Percentiles rank a stretch among this genome's conserved stretches.
Evolutionary conservation across 1,140 invertebrate species (phyloP).

Genomic region (Neelides sp.): DNA sequence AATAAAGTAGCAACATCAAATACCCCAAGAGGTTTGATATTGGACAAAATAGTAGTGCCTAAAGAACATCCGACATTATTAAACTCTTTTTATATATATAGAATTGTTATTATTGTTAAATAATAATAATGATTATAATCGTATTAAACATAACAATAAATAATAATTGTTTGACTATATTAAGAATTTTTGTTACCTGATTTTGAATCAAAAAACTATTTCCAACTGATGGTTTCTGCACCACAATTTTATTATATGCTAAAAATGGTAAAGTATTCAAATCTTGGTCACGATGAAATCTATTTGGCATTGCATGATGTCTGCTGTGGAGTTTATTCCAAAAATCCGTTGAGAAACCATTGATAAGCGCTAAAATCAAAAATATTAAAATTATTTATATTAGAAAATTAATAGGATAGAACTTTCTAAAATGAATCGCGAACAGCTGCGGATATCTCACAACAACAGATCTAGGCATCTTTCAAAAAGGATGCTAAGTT

Average conservation of each 20-base stretch:
- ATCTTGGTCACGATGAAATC: background rate
- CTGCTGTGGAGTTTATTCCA: background rate
- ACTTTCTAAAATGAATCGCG: too few species aligned
- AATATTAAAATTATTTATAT: too few species aligned
- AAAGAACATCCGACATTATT: background rate
- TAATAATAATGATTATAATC: background rate
- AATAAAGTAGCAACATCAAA: background rate
- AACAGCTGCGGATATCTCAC: too few species aligned
- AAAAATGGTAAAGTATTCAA: background rate
- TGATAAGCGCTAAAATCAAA: too few species aligned
- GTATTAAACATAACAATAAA: background rate
- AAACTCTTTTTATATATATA: too few species aligned
- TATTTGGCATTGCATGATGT: conserved; percentile 3
- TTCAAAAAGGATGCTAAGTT: too few species aligned
- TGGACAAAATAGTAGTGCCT: background rate
- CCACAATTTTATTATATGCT: background rate
- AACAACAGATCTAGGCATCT: too few species aligned
- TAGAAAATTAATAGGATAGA: too few species aligned
- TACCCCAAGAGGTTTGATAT: background rate
- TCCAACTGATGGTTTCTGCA: background rate
- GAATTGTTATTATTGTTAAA: too few species aligned
- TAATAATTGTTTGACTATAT: too few species aligned
- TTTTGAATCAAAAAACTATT: background rate
- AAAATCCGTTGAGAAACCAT: too few species aligned
- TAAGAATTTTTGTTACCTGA: background rate